phyloP scores from a whole-genome alignment of 2,797 vertebrate genomes.

The Nannoperca obscura region DNA sequence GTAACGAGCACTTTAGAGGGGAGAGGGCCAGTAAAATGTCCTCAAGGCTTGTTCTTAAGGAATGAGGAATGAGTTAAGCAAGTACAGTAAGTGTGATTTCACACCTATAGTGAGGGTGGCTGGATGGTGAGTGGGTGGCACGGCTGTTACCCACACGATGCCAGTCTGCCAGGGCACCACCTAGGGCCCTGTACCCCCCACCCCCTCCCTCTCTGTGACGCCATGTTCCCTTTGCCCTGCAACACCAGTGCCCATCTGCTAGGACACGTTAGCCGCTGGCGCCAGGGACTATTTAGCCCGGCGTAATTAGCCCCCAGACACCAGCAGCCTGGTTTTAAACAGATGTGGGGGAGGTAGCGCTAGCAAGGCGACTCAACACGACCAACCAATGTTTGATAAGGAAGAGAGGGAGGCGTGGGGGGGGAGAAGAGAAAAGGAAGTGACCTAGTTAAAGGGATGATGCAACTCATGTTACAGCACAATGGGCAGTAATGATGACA shows the following conservation, averaged over 20 bases:
- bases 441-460: conserved; percentile 86
- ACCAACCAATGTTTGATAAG: conserved; percentile 77
- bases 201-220: conserved; percentile 68
- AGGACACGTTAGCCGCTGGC: conserved; percentile 81
- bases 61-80: conserved; percentile 67
- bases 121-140: conserved; percentile 80
- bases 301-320: conserved; percentile 87
- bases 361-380: conserved; percentile 68
- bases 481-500: conserved; percentile 79
- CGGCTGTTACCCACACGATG: conserved; percentile 82
- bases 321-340: conserved; percentile 84
- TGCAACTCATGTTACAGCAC: conserved; percentile 82
- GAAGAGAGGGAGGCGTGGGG: conserved; percentile 39
- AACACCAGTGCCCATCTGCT: conserved; percentile 86
- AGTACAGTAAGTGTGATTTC: conserved; percentile 80
- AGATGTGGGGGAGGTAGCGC: conserved; percentile 83
- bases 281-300: conserved; percentile 83
- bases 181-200: conserved; percentile 63
- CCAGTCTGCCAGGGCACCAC: conserved; percentile 82
- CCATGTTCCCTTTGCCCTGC: conserved; percentile 78
- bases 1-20: conserved; percentile 47
- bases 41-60: conserved; percentile 60
- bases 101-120: conserved; percentile 79
- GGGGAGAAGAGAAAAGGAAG: conserved; percentile 34
- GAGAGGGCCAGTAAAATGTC: conserved; percentile 65